Percentiles rank a stretch among this genome's conserved stretches.
Evolutionary conservation across 2,888 invertebrate species (phyloP).

Genomic region (Drosophila bunnanda): DNA sequence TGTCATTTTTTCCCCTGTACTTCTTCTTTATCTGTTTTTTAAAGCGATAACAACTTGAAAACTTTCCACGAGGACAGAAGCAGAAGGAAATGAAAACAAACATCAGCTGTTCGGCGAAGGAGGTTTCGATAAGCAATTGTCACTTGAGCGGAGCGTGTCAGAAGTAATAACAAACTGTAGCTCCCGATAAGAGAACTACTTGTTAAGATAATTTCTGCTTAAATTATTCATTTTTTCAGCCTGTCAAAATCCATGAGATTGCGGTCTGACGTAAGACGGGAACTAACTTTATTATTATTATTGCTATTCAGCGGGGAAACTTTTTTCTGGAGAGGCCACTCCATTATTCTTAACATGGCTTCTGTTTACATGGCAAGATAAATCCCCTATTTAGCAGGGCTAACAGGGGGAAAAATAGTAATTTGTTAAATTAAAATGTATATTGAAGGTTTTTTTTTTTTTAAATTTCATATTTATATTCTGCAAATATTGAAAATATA

Average conservation of each 20-base stretch:
- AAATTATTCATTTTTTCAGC: conserved; percentile 9
- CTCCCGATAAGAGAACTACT: conserved; percentile 24
- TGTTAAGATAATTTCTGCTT: conserved; percentile 25
- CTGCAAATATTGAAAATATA: background rate
- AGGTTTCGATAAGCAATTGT: conserved; percentile 21
- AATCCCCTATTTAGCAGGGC: background rate
- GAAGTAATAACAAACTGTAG: conserved; percentile 29
- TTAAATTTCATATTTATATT: background rate
- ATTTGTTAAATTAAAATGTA: background rate
- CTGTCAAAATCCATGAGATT: background rate
- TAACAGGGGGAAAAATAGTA: background rate
- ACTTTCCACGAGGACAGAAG: conserved; percentile 54
- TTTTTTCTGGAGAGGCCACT: conserved; percentile 16
- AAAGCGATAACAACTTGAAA: conserved; percentile 54
- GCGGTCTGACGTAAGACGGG: conserved; percentile 23
- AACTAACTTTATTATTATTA: background rate
- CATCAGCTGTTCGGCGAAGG: conserved; percentile 29
- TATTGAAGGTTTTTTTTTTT: background rate
- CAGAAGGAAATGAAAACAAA: conserved; percentile 26
- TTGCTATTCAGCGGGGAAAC: background rate
- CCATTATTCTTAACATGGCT: conserved; percentile 28
- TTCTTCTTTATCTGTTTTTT: conserved; percentile 2
- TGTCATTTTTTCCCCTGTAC: background rate
- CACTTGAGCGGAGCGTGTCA: conserved; percentile 21
- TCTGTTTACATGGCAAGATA: conserved; percentile 15